Evolutionary conservation across 2,888 invertebrate genomes (phyloP), one percentile per base, ranked within the genome.

Genomic region (Oligia latruncula): DNA sequence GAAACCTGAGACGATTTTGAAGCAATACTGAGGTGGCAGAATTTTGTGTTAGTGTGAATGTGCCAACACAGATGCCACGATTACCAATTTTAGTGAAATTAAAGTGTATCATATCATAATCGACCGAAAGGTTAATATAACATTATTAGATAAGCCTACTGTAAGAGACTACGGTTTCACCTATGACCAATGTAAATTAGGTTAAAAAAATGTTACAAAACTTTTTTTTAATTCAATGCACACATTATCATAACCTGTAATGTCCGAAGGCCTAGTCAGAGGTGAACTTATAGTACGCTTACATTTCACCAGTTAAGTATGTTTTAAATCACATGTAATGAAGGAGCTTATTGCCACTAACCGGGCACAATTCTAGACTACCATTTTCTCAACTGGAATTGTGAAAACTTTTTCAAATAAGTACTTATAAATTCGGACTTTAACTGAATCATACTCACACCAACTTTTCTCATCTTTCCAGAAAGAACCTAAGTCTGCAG

Each of bases 401-500:
- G 4, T 43, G 9, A 29, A 29, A 20, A 35, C 23, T 17, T 58
- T 35, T 74, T 5, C 4, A 40, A 74, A n/a, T n/a, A n/a, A n/a
- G 17, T 0, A 58, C 13, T 17, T 35, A 23, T 23, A n/a, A n/a
- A 64, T 11, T 23, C 20, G 23, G 29, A 23, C 8, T 20, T 49
- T 13, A 35, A 49, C 29, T 20, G 3, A 23, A 71, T 17, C n/a
- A 15, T 15, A 58, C 35, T 79, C 17, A 79, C 3, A 15, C 0
- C 6, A 15, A n/a, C 3, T 29, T 71, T 43, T 52, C 13, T 35
- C 35, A 29, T 72, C 66, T 60, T 80, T 76, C 23, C 95, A 97
- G 97, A 82, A 97, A 97, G 86, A 98, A 98, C 92, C 96, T 98
- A 73, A 97, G 97, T 82, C 96, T 98, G 60, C 98, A 98, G 92